These are phyloP conservation scores for Premnoplex brunnescens DNA, from an alignment of 2,797 vertebrate species.

Conservation along the genomic window DNA sequence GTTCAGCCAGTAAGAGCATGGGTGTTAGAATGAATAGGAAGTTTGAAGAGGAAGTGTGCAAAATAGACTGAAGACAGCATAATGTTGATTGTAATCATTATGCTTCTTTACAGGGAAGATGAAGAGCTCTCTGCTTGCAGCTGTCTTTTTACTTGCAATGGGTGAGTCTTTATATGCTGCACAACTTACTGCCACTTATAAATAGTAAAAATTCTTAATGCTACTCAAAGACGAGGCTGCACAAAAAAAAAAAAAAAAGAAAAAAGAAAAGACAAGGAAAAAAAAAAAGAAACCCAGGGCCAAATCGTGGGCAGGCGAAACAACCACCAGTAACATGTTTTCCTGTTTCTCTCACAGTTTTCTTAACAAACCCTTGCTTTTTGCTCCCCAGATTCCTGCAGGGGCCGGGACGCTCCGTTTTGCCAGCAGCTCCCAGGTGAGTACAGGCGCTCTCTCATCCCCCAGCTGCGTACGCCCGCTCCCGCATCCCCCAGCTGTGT, in stretches of 20 bases:
- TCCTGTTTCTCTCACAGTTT: fast-evolving
- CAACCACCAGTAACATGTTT: background rate
- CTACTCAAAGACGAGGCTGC: background rate
- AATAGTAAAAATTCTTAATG: background rate
- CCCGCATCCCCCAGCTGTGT: too few species aligned
- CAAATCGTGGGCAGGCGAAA: fast-evolving
- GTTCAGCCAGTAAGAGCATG: background rate
- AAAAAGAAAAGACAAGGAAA: background rate
- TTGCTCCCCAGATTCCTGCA: background rate
- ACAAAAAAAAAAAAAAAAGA: background rate
- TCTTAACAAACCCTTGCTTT: background rate
- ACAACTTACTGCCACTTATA: background rate
- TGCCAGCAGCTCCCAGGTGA: constrained; percentile 50
- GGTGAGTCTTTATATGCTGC: constrained; percentile 34
- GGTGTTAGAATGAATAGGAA: constrained; percentile 3
- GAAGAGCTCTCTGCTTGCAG: constrained; percentile 13
- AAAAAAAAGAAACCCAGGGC: background rate
- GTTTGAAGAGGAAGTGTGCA: constrained; percentile 38
- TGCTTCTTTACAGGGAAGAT: constrained; percentile 41
- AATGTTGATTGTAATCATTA: constrained; percentile 20
- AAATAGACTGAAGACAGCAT: background rate
- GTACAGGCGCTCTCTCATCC: background rate
- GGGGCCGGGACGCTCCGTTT: background rate
- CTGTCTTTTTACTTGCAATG: constrained; percentile 8
- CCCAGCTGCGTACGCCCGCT: too few species aligned